These are phyloP conservation scores for Strigops habroptila DNA, from an alignment of 2,113 vertebrate genomes.

Conservation along the genomic window DNA sequence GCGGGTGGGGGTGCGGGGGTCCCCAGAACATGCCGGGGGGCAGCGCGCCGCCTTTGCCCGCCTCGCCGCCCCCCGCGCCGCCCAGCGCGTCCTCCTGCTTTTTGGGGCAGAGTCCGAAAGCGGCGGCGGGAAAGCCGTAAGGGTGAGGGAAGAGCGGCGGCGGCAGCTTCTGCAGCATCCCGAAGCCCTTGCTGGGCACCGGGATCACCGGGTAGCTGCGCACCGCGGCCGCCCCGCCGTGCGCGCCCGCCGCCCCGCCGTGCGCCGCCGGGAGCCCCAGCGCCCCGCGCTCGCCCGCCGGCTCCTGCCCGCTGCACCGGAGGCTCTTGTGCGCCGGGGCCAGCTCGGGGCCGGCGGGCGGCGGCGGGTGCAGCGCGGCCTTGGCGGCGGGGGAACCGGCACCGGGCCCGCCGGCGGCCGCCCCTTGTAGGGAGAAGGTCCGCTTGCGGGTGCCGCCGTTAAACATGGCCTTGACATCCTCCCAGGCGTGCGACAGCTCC, in stretches of 20 bases:
- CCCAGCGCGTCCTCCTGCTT: slow-evolving; percentile 81
- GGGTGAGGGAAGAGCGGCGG: slow-evolving; percentile 91
- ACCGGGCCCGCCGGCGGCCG: slow-evolving; percentile 35
- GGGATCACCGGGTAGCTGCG: slow-evolving; percentile 93
- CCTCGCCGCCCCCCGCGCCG: slow-evolving; percentile 48
- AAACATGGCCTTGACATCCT: slow-evolving; percentile 98
- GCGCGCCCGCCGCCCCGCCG: slow-evolving; percentile 61
- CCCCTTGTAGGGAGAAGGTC: slow-evolving; percentile 82
- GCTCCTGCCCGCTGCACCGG: slow-evolving; percentile 65
- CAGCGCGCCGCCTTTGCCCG: slow-evolving; percentile 47
- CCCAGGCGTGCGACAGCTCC: slow-evolving; percentile 90
- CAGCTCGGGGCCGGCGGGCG: slow-evolving; percentile 43
- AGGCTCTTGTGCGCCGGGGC: slow-evolving; percentile 69
- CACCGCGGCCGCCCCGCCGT: slow-evolving; percentile 67
- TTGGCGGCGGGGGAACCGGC: slow-evolving; percentile 35
- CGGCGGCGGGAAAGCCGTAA: slow-evolving; percentile 84
- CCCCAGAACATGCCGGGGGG: slow-evolving; percentile 70
- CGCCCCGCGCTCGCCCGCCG: slow-evolving; percentile 59
- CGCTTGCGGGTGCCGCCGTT: slow-evolving; percentile 93
- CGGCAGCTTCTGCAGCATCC: slow-evolving; percentile 89
- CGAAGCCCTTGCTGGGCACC: slow-evolving; percentile 92
- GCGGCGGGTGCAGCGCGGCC: slow-evolving; percentile 24
- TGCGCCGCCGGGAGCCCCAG: slow-evolving; percentile 72
- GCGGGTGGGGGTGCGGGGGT: slow-evolving; percentile 53
- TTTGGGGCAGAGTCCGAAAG: slow-evolving; percentile 91